A percentile compares a stretch with the other conserved stretches of the same genome.
These are phyloP conservation scores for Chelon labrosus DNA, from an alignment of 2,797 vertebrate species.

Conservation along the genomic window DNA sequence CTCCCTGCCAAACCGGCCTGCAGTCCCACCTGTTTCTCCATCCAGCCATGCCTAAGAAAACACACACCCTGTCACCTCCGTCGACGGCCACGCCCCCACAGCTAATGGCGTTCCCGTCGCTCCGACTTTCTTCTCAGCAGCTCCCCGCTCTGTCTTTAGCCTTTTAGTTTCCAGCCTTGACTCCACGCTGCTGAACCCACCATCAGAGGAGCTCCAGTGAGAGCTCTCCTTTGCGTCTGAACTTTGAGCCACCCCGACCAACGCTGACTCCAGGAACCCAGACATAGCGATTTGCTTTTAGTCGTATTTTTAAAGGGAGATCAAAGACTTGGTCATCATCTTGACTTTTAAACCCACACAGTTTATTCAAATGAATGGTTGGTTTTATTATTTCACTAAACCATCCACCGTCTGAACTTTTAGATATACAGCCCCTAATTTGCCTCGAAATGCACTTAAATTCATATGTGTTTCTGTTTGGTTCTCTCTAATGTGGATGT, in stretches of 20 bases:
- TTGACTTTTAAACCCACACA: conserved; percentile 44
- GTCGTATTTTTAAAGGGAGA: conserved; percentile 40
- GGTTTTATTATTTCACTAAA: conserved; percentile 27
- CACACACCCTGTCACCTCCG: conserved; percentile 16
- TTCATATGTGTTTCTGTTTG: conserved; percentile 24
- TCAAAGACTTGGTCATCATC: conserved; percentile 34
- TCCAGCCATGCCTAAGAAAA: conserved; percentile 36
- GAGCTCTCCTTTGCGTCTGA: conserved; percentile 21
- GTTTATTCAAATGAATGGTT: conserved; percentile 28
- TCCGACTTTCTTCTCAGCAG: conserved; percentile 15
- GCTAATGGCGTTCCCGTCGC: conserved; percentile 25
- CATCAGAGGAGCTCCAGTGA: conserved; percentile 24
- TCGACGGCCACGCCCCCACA: conserved; percentile 21
- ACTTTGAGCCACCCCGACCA: conserved; percentile 38
- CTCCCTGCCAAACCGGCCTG: conserved; percentile 51
- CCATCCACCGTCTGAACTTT: conserved; percentile 25
- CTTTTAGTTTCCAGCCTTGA: conserved; percentile 14
- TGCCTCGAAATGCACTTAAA: conserved; percentile 71
- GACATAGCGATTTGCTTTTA: conserved; percentile 45
- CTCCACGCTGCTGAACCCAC: conserved; percentile 23
- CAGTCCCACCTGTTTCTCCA: conserved; percentile 46
- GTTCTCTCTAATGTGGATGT: conserved; percentile 24
- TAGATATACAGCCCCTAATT: conserved; percentile 36
- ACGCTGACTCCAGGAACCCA: conserved; percentile 35
- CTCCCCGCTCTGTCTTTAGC: conserved; percentile 5